Evolutionary conservation across 2,113 vertebrate genomes (phyloP).

Genomic region (Pachyramphus minor): DNA sequence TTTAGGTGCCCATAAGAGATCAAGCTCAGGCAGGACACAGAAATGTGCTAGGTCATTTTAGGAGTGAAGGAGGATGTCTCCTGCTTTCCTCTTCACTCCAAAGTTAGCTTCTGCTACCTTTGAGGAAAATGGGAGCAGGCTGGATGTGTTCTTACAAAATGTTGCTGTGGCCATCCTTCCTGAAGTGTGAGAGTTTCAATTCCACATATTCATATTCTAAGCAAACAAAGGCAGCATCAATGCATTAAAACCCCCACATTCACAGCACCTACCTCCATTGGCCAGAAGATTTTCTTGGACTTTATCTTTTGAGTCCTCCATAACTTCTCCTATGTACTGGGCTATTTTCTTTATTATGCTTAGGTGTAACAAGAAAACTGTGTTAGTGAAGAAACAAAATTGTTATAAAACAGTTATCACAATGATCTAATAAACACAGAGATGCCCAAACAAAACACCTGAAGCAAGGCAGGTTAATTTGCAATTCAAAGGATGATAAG

Average conservation of each 20-base stretch:
- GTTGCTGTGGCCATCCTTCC: background rate
- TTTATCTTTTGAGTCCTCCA: constrained; percentile 88
- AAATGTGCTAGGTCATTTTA: background rate
- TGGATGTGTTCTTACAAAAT: background rate
- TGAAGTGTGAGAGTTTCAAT: background rate
- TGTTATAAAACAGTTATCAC: background rate
- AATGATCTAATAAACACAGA: background rate
- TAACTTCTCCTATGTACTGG: constrained; percentile 88
- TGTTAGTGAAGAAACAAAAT: constrained; percentile 7
- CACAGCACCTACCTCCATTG: constrained; percentile 83
- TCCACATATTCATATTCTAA: background rate
- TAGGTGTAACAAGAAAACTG: constrained; percentile 16
- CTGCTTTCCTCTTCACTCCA: background rate
- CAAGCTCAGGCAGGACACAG: background rate
- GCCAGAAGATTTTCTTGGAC: constrained; percentile 84
- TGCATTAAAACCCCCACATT: background rate
- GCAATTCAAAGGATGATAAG: background rate
- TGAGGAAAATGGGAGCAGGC: background rate
- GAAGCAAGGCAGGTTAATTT: background rate
- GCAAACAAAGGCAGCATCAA: background rate
- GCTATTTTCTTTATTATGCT: constrained; percentile 87
- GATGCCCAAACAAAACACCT: background rate
- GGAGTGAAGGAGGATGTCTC: background rate
- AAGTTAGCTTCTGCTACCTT: background rate
- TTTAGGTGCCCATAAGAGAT: background rate